Evolutionary conservation across 2,113 vertebrate genomes (phyloP), one percentile per base, ranked within the genome.

Genomic region (Clarias gariepinus): DNA sequence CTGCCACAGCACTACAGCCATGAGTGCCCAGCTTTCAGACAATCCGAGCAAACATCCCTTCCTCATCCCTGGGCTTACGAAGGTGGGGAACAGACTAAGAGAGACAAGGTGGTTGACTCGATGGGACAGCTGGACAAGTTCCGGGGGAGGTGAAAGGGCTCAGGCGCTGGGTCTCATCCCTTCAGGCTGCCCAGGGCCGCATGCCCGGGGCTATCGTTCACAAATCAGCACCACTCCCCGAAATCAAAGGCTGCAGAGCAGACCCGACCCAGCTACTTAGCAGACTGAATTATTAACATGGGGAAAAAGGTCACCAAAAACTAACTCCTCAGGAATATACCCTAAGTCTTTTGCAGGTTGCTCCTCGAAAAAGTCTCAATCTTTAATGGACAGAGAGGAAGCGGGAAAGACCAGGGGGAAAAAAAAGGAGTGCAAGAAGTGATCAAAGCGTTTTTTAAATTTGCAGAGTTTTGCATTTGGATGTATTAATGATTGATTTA

Each of bases 251-350:
- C 89, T 88, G 85, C 88, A 88, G 91, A 90, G 92, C 86, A 85
- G 90, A 91, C 91, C 93, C 90, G 23, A 93, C 93, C 91, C 93
- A 92, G 93, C 91, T 93, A 89, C 93, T 94, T 93, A 93, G 89
- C 73, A 90, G 85, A 89, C 90, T 95, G 93, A 95, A 95, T 96
- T 93, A 95, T 96, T 95, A 84, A 74, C 92, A 95, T 91, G 90
- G 47, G 58, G 16, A 55, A 23, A 90, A 91, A 92, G 91, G 92
- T 92, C 91, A 90, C 92, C 92, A 89, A 88, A 89, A 84, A 82
- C 81, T 52, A 89, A 92, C 13, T 91, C 79, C 61, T 57, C 30
- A 33, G 89, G 87, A 89, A 87, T 60, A 25, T 84, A 28, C 55
- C 71, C 83, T 53, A 36, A 52, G 74, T 83, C 87, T 87, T 77